Base-by-base conservation (phyloP, 2,113 vertebrate genomes). In the Thalassoma bifasciatum region DNA sequence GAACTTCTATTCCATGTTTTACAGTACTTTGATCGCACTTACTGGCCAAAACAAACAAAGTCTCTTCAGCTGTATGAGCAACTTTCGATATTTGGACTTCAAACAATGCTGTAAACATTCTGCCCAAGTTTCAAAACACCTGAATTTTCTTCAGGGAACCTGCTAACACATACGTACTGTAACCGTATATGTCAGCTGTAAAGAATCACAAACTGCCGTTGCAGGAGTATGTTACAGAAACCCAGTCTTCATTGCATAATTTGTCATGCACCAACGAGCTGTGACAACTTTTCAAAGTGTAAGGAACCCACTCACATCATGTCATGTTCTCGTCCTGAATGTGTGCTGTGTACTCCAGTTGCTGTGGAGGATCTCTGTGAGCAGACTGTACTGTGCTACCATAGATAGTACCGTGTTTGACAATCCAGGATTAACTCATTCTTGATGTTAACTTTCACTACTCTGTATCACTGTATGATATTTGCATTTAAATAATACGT, bases 361-460 rank as follows among this genome's bases (percentile, higher is more conserved):
- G 22, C 13, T 17, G 37, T 14, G 4, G 37, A 61, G 22, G 16
- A 12, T 19, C 14, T 24, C 0, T 23, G 56, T 22, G n/a, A 22
- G 3, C 22, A 23, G 21, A n/a, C 22, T 10, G 38, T 10, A 37
- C 23, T 11, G 3, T n/a, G 16, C 16, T 10, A 17, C 37, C 19
- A 36, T 1, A 53, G 46, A 64, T 22, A 23, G 63, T 22, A 1
- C 10, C 8, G 16, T 1, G 24, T 63, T 12, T 1, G 16, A 53
- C 37, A 21, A 13, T 34, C 8, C 2, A 54, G 24, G 38, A 30
- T 46, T 3, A 16, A 36, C 24, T 11, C 12, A 13, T 16, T 50
- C 10, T 58, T 38, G 6, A n/a, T 16, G 54, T 37, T 49, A 71
- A 71, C 66, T 23, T 56, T 22, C 13, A 10, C 56, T 52, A 2